Base-by-base conservation (phyloP, 1,140 invertebrate genomes). In the Pentalonia nigronervosa region DNA sequence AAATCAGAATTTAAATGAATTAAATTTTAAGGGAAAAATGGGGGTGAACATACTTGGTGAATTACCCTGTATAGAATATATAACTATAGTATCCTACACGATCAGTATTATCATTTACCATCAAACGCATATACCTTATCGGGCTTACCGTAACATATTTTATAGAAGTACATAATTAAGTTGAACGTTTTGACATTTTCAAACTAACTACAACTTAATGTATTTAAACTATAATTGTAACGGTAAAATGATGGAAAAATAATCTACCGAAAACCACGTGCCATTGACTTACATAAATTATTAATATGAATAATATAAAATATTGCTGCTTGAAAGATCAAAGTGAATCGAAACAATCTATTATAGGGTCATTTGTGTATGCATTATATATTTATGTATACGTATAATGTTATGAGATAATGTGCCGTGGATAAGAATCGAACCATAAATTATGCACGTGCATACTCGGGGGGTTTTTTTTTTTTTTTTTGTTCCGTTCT, bases 401-500 rank as follows among this genome's bases (percentile, higher is more conserved):
- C 21, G n/a, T 8, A 7, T 88, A 23, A 45, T 84, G 30, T 76
- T 76, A 76, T n/a, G 60, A 76, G n/a, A 76, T 76, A 76, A 76
- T 89, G 14, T 48, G n/a, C 23, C 9, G n/a, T 14, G 88, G 88
- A 89, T 89, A 89, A 89, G 34, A 25, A 89, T 89, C 88, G 34
- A 89, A 89, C 50, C 21, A 89, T 89, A 89, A 89, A 89, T 89
- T 89, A 89, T 89, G 50, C 17, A 56, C 87, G 34, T 8, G n/a
- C 50, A n/a, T 89, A 25, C 41, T 30, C 84, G 1, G 21, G 21
- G 50, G n/a, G n/a, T n/a, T n/a, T n/a, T n/a, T n/a, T n/a, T n/a
- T n/a, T 53, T 53, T 53, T 53, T 53, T 50, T 50, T 50, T 83
- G 17, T 83, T 36, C 14, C 4, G 9, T 88, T 53, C 23, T 84